phyloP scores from a whole-genome alignment of 2,113 vertebrate species.

The Ceratotherium simum region DNA sequence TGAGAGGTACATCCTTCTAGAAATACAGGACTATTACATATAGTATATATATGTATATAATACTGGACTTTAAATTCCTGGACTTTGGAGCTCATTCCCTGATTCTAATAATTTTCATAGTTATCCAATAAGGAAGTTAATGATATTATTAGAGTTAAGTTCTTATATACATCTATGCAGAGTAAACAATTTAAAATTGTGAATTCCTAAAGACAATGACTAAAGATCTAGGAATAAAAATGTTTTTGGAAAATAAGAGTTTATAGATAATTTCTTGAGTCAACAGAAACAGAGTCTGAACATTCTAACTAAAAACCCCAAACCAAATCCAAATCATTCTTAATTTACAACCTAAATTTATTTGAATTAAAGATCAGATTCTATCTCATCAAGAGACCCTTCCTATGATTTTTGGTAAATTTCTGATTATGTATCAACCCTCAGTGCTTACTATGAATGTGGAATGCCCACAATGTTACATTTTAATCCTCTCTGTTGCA shows the following conservation, averaged over 20 bases:
- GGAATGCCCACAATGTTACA: neutral
- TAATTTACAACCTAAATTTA: neutral
- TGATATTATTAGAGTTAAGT: neutral
- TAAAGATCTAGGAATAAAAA: neutral
- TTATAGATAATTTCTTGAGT: neutral
- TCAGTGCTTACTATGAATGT: neutral
- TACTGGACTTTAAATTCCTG: neutral
- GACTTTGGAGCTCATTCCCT: neutral
- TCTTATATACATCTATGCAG: neutral
- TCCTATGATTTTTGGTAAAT: neutral
- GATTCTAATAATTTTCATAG: neutral
- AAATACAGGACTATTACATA: neutral
- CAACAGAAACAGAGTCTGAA: neutral
- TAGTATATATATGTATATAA: neutral
- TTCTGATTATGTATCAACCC: neutral
- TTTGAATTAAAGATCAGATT: conserved; percentile 3
- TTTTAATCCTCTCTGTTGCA: neutral
- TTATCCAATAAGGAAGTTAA: neutral
- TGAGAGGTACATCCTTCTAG: neutral
- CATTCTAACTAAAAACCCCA: neutral
- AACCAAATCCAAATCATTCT: neutral
- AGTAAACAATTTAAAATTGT: neutral
- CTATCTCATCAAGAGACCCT: neutral
- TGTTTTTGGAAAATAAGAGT: neutral
- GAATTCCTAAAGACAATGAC: neutral